Base-by-base conservation (phyloP, 1,140 invertebrate species). In the Ctenoplectra terminalis region DNA sequence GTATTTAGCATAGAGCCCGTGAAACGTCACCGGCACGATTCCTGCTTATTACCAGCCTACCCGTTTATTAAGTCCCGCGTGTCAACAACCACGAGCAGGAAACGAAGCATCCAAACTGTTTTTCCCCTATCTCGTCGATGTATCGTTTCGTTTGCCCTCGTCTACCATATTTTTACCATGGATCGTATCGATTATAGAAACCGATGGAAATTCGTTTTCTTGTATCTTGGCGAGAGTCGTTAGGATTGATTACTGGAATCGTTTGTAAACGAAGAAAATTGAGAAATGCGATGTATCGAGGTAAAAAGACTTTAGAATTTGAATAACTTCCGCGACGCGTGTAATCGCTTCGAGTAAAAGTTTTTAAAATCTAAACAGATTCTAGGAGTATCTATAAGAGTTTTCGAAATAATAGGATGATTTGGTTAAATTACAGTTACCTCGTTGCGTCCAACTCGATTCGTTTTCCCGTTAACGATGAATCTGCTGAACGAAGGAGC, bases 1-100 rank as follows among this genome's bases (percentile, higher is more conserved):
- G 29, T 54, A n/a, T 64, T 86, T 82, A 77, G n/a, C 66, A 48
- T 71, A 82, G 60, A 76, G 54, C n/a, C 34, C 48, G 75, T 74
- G 46, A 76, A 54, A 72, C 43, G 34, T 29, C 37, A 48, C 13
- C 26, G 34, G 60, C 66, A 34, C 43, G 64, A 85, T 85, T 70
- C 64, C 56, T 48, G 48, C 15, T 85, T 78, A 60, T 83, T 83
- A 83, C 31, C 4, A 4, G n/a, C 15, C 63, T 9, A 37, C 43
- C 46, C 43, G 77, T 48, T 50, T 58, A 69, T 86, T 72, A 60
- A 74, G 34, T 46, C 2, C 31, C 71, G 66, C 70, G 20, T 76
- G 43, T 46, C 26, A 46, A 43, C 17, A n/a, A n/a, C 29, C 26
- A 11, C 26, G 26, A 72, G 2, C 31, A 70, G 58, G 70, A 77